Percentiles rank a stretch among this genome's conserved stretches.
Evolutionary conservation across 1,140 invertebrate genomes (phyloP).

Genomic region (Camponotus pennsylvanicus): DNA sequence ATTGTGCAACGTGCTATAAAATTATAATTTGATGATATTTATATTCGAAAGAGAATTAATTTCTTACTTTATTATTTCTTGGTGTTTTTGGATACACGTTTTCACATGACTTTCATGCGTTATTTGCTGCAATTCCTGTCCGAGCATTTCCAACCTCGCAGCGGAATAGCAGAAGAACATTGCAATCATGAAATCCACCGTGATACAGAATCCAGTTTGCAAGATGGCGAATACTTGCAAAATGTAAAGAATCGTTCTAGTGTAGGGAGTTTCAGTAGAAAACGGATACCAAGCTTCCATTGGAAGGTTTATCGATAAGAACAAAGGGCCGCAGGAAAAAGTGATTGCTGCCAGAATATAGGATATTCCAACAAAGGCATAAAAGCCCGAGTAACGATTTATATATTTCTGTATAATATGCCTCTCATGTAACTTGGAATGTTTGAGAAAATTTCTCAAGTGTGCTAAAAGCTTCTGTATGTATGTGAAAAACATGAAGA

Average conservation of each 20-base stretch:
- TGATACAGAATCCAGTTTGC: slow-evolving; percentile 65
- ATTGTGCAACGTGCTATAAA: too few species aligned
- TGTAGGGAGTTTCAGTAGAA: slow-evolving; percentile 29
- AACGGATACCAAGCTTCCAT: slow-evolving; percentile 72
- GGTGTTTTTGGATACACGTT: slow-evolving; percentile 65
- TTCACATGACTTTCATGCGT: slow-evolving; percentile 32
- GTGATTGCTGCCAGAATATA: slow-evolving; percentile 49
- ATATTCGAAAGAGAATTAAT: too few species aligned
- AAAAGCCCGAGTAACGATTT: slow-evolving; percentile 64
- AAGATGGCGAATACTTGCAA: slow-evolving; percentile 67
- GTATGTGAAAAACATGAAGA: not conserved
- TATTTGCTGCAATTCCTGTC: slow-evolving; percentile 35
- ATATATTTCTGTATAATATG: slow-evolving; percentile 69
- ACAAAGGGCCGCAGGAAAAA: slow-evolving; percentile 56
- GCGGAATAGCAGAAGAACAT: slow-evolving; percentile 70
- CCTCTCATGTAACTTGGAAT: slow-evolving; percentile 38
- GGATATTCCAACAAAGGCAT: slow-evolving; percentile 40
- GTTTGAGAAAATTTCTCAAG: slow-evolving; percentile 52
- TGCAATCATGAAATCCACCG: slow-evolving; percentile 69
- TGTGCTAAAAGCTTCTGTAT: slow-evolving; percentile 61
- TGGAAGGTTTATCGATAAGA: slow-evolving; percentile 66
- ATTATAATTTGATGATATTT: too few species aligned
- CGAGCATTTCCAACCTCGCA: slow-evolving; percentile 70
- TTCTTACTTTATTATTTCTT: slow-evolving; percentile 61
- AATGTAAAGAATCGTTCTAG: slow-evolving; percentile 50